phyloP scores from a whole-genome alignment of 1,140 invertebrate species.

The Drosophila micromelanica region DNA sequence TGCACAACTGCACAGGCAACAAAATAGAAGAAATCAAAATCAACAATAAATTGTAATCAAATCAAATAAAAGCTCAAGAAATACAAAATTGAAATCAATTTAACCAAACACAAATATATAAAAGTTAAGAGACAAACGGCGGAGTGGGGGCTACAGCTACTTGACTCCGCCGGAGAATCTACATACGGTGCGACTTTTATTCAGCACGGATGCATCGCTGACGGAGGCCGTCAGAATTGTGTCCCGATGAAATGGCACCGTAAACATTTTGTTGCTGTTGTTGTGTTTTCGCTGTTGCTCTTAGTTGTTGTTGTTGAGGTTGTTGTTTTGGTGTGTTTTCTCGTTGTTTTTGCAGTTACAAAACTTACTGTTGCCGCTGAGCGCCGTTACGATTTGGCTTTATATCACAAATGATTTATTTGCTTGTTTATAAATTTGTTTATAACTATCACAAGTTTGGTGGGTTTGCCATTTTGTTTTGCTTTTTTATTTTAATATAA shows the following conservation, averaged over 20 bases:
- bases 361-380: constrained; percentile 63
- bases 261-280: constrained; percentile 68
- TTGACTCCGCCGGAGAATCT: constrained; percentile 21
- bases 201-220: constrained; percentile 82
- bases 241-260: constrained; percentile 82
- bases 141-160: constrained; percentile 14
- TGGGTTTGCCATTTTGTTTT: constrained; percentile 26
- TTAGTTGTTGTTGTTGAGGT: constrained; percentile 9
- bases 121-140: neutral
- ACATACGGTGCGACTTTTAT: constrained; percentile 80
- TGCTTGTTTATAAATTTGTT: constrained; percentile 10
- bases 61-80: constrained; percentile 44
- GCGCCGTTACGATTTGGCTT: constrained; percentile 10
- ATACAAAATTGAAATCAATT: constrained; percentile 71
- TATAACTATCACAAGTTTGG: constrained; percentile 52
- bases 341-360: constrained; percentile 13
- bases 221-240: constrained; percentile 80
- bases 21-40: constrained; percentile 38
- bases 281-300: constrained; percentile 6
- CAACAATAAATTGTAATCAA: constrained; percentile 32
- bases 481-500: constrained; percentile 20
- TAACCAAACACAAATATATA: constrained; percentile 7
- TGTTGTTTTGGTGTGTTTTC: constrained; percentile 10
- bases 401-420: constrained; percentile 42
- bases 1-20: constrained; percentile 24